Percentiles rank a stretch among this genome's conserved stretches.
Conservation (phyloP, 2,113 vertebrate species). For the Rostratula benghalensis region DNA sequence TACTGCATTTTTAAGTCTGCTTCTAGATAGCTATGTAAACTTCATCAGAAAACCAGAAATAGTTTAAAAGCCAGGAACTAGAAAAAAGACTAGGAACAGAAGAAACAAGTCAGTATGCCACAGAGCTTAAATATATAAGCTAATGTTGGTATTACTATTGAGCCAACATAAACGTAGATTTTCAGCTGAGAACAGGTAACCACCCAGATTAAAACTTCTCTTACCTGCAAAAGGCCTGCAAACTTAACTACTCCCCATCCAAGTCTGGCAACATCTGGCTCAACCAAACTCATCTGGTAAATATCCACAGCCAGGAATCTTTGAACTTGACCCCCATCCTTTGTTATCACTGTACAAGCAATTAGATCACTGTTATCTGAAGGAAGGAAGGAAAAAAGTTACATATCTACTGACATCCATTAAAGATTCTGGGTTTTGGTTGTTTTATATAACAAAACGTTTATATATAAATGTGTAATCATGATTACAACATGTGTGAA, state of each 20-base stretch:
- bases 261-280: conserved; percentile 92
- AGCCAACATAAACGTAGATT: background rate
- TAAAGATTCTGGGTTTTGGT: background rate
- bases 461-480: background rate
- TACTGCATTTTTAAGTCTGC: background rate
- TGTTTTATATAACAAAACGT: background rate
- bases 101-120: background rate
- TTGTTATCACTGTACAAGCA: conserved; percentile 94
- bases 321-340: conserved; percentile 91
- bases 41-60: background rate
- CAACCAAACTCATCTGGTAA: conserved; percentile 98
- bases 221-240: conserved; percentile 92
- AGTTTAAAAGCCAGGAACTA: background rate
- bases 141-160: background rate
- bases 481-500: background rate
- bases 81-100: background rate
- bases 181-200: background rate
- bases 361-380: conserved; percentile 98
- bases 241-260: conserved; percentile 99
- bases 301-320: conserved; percentile 95
- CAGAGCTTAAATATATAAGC: background rate
- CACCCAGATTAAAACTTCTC: background rate
- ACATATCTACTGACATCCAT: background rate
- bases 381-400: background rate
- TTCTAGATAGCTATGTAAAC: background rate